A percentile compares a stretch with the other conserved stretches of the same genome.
Conservation (phyloP, 2,888 invertebrate species). For the Sisyra nigra region DNA sequence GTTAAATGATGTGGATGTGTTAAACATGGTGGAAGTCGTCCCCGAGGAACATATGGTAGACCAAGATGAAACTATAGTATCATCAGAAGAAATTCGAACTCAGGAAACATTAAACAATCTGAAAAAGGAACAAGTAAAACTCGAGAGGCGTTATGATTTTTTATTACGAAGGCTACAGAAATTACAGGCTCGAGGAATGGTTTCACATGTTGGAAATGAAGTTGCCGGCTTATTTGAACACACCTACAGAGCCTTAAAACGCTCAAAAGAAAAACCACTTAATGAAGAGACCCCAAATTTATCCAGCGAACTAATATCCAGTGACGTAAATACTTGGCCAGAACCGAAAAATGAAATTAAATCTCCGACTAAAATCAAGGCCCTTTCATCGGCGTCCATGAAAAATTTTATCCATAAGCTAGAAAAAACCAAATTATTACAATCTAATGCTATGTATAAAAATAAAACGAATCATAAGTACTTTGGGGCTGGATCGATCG, state of each 20-base stretch:
- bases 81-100: constrained; percentile 25
- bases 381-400: constrained; percentile 33
- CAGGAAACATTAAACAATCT: constrained; percentile 35
- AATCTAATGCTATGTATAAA: constrained; percentile 23
- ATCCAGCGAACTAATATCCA: constrained; percentile 13
- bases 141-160: constrained; percentile 55
- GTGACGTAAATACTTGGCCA: constrained; percentile 29
- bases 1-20: constrained; percentile 33
- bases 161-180: constrained; percentile 57
- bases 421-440: constrained; percentile 29
- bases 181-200: constrained; percentile 56
- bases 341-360: constrained; percentile 18
- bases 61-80: constrained; percentile 18
- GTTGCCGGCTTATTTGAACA: constrained; percentile 59
- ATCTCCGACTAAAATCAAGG: constrained; percentile 23
- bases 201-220: constrained; percentile 65
- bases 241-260: constrained; percentile 38
- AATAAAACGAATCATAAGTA: constrained; percentile 26
- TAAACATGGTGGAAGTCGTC: constrained; percentile 30
- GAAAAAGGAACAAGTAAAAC: constrained; percentile 36
- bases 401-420: constrained; percentile 37
- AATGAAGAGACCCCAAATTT: background rate
- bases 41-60: constrained; percentile 23
- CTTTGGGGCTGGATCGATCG: constrained; percentile 35
- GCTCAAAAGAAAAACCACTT: constrained; percentile 16